Evolutionary conservation across 2,797 vertebrate species (phyloP).

Genomic region (Smutsia gigantea): DNA sequence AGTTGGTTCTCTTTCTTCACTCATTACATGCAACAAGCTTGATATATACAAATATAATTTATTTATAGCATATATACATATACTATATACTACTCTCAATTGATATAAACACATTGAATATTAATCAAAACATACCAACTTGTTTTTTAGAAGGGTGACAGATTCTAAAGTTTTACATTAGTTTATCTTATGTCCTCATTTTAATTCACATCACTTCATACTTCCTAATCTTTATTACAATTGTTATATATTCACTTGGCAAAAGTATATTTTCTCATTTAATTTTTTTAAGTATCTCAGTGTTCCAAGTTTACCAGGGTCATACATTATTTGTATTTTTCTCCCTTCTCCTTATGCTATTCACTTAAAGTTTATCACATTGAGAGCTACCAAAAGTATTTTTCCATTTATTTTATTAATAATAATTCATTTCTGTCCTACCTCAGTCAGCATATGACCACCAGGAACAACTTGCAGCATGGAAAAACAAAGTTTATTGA

Average conservation of each 20-base stretch:
- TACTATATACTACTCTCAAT: neutral
- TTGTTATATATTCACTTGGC: neutral
- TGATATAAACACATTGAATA: neutral
- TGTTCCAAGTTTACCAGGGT: neutral
- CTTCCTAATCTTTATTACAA: neutral
- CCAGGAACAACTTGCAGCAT: neutral
- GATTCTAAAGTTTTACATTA: neutral
- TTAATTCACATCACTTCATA: neutral
- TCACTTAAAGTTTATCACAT: neutral
- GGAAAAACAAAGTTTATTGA: neutral
- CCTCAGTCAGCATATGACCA: neutral
- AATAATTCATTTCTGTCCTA: neutral
- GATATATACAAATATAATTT: neutral
- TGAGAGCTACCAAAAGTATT: neutral
- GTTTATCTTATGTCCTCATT: neutral
- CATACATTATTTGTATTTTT: neutral
- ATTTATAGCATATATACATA: neutral
- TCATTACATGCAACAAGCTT: neutral
- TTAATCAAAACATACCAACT: neutral
- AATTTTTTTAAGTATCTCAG: neutral
- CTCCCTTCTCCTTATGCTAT: neutral
- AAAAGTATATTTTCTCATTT: neutral
- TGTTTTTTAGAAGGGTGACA: neutral
- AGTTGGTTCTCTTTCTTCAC: neutral
- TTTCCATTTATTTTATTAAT: neutral